A percentile compares a stretch with the other conserved stretches of the same genome.
Evolutionary conservation across 2,797 vertebrate genomes (phyloP).

Genomic region (Dendrocincla fuliginosa): DNA sequence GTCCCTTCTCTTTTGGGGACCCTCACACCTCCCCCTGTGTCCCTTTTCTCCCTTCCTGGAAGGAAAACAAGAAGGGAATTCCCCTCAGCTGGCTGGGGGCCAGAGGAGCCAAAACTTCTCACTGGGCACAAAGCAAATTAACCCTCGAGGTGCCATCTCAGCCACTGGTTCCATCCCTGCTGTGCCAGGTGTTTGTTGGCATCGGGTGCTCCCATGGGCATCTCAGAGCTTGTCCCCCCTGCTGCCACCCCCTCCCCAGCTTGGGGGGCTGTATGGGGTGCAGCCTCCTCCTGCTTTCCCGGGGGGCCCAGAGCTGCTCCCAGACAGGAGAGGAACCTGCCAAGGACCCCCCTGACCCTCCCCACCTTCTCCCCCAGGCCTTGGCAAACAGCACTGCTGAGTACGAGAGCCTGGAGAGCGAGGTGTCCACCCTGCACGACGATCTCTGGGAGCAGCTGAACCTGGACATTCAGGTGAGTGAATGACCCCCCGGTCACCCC

Average conservation of each 20-base stretch:
- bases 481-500: not conserved
- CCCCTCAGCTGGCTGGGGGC: not conserved
- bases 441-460: slow-evolving; percentile 97
- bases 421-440: slow-evolving; percentile 90
- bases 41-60: not conserved
- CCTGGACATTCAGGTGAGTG: slow-evolving; percentile 87
- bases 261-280: rapidly evolving
- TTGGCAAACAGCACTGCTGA: slow-evolving; percentile 86
- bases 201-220: rapidly evolving
- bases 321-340: not conserved
- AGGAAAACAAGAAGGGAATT: too few relatives aligned
- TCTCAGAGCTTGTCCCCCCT: not conserved
- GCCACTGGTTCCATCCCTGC: not conserved
- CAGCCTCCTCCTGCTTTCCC: not conserved
- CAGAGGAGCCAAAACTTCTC: not conserved
- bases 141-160: rapidly evolving
- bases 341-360: not conserved
- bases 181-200: rapidly evolving
- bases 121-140: not conserved
- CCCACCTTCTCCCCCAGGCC: slow-evolving; percentile 72
- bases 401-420: slow-evolving; percentile 90
- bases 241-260: not conserved
- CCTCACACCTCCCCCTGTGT: not conserved
- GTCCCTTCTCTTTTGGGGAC: not conserved
- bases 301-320: not conserved